Evolutionary conservation across 2,888 invertebrate genomes (phyloP).

Genomic region (Corbicula japonica): DNA sequence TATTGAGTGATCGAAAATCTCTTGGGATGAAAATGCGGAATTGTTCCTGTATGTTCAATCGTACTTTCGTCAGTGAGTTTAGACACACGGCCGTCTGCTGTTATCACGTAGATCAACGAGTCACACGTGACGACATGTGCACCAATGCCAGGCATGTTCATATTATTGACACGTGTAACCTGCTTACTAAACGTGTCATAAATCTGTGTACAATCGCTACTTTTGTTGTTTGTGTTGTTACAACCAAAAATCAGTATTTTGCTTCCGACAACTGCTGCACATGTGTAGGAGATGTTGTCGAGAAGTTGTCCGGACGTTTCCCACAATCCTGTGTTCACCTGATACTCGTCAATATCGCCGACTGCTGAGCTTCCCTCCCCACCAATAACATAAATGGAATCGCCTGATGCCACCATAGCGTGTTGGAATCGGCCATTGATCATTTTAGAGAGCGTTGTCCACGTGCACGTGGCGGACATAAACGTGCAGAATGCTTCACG

Average conservation of each 20-base stretch:
- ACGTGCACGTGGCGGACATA: slow-evolving; percentile 18
- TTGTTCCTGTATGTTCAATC: not conserved
- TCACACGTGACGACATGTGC: slow-evolving; percentile 16
- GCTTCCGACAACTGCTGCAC: not conserved
- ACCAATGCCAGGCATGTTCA: slow-evolving; percentile 6
- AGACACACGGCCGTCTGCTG: not conserved
- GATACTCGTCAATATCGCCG: slow-evolving; percentile 14
- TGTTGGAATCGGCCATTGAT: slow-evolving; percentile 23
- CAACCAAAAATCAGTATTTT: slow-evolving; percentile 18
- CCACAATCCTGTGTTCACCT: slow-evolving; percentile 20
- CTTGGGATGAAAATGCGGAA: slow-evolving; percentile 13
- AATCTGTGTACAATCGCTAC: not conserved
- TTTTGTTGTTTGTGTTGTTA: not conserved
- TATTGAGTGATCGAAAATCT: slow-evolving; percentile 15
- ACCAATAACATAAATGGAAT: slow-evolving; percentile 19
- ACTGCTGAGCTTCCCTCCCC: slow-evolving; percentile 10
- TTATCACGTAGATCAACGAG: slow-evolving; percentile 2
- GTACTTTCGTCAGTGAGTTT: not conserved
- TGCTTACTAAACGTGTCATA: slow-evolving; percentile 22
- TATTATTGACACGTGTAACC: slow-evolving; percentile 5
- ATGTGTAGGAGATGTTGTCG: slow-evolving; percentile 2
- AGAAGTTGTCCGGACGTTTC: slow-evolving; percentile 6
- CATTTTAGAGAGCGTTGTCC: slow-evolving; percentile 16
- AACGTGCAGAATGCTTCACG: slow-evolving; percentile 24
- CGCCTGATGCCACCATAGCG: slow-evolving; percentile 20